Base-by-base conservation (phyloP, 2,797 vertebrate species). In the Numenius phaeopus region DNA sequence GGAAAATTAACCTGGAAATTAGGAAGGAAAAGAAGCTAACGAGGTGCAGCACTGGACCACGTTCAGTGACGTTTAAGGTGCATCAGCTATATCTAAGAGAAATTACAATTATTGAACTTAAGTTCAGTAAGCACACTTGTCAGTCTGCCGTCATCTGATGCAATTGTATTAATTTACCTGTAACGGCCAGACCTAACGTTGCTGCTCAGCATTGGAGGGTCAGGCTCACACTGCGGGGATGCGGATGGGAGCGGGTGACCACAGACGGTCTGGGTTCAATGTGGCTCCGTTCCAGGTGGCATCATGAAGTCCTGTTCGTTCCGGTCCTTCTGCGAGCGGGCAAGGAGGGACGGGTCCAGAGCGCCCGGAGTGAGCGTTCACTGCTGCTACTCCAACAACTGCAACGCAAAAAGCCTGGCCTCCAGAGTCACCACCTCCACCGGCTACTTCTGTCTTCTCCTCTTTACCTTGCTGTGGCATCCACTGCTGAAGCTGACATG, bases 271-370 rank as follows among this genome's bases (percentile, higher is more conserved):
- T 39, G 87, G 83, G 91, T 55, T 97, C 64, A 80, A 10, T 66
- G 83, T 90, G 92, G 14, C 95, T 97, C 78, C 94, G 10, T 97
- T 97, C 1, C 67, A 98, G 99, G 98, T 95, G 99, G 99, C 5
- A 98, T 99, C 73, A 99, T 99, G 98, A 99, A 99, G 98, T 99
- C 99, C 6, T 99, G 99, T 94, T 99, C 99, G 26, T 99, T 99
- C 98, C 98, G 98, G 97, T 99, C 99, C 34, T 99, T 99, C 97
- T 99, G 99, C 65, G 99, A 98, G 96, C 98, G 99, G 93, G 99
- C 99, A 5, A 97, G 97, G 98, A 98, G 98, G 84, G 99, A 99
- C 55, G 98, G 98, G 17, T 98, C 98, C 94, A 97, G 98, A 76
- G 98, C 98, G 0, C 99, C 99, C 0, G 99, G 99, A 1, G 98